Evolutionary conservation across 2,113 vertebrate genomes (phyloP).

Genomic region (Oreochromis spilurus): DNA sequence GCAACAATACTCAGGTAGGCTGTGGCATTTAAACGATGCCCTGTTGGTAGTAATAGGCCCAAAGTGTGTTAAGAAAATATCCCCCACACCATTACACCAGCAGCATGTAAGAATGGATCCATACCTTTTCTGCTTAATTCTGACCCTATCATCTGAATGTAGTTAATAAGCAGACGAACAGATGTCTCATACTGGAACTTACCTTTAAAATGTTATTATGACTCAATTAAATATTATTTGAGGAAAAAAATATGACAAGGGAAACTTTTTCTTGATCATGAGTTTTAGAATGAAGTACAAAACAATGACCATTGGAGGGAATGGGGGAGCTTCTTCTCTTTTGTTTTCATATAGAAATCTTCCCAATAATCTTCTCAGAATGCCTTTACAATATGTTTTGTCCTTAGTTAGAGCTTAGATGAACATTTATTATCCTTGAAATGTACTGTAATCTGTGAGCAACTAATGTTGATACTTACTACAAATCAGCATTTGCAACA

Average conservation of each 20-base stretch:
- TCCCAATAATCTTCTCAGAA: neutral
- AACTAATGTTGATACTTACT: neutral
- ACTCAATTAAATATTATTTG: neutral
- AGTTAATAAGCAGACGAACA: too few relatives aligned
- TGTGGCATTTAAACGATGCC: neutral
- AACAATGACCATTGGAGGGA: neutral
- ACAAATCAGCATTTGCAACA: neutral
- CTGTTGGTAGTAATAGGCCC: neutral
- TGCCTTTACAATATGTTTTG: neutral
- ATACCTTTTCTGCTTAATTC: too few relatives aligned
- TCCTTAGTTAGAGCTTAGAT: neutral
- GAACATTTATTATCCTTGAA: neutral
- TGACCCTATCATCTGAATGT: too few relatives aligned
- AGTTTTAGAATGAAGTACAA: neutral
- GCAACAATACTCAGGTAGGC: neutral
- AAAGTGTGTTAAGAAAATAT: too few relatives aligned
- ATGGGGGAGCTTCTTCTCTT: neutral
- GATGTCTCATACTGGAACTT: neutral
- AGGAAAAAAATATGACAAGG: neutral
- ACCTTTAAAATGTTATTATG: neutral
- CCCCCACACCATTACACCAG: too few relatives aligned
- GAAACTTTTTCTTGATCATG: neutral
- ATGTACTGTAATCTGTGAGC: neutral
- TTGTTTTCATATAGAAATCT: neutral
- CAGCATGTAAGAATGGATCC: too few relatives aligned